These are phyloP conservation scores for Pomacea canaliculata DNA, from an alignment of 2,888 invertebrate genomes.

Conservation along the genomic window DNA sequence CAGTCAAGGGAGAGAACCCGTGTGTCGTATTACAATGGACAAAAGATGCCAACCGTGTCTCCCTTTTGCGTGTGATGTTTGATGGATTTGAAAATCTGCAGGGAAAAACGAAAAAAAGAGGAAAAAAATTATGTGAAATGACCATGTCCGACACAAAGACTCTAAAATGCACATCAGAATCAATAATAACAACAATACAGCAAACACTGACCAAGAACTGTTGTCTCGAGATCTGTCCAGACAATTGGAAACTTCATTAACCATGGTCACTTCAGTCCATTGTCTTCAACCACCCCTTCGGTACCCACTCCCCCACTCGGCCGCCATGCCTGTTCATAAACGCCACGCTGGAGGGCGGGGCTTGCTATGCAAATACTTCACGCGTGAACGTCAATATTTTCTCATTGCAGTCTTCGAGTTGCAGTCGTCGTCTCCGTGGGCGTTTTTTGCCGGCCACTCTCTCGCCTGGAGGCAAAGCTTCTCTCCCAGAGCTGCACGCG, in stretches of 20 bases:
- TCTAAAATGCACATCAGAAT: too few relatives aligned
- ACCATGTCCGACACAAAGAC: too few relatives aligned
- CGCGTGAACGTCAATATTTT: constrained; percentile 11
- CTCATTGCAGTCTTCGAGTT: constrained; percentile 9
- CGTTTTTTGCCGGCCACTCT: background rate
- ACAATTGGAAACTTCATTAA: constrained; percentile 3
- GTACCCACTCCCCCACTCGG: background rate
- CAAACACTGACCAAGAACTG: background rate
- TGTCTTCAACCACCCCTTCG: background rate
- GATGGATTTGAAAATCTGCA: too few relatives aligned
- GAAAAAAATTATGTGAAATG: too few relatives aligned
- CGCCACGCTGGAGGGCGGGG: constrained; percentile 11
- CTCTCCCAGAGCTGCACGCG: background rate
- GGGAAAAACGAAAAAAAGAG: too few relatives aligned
- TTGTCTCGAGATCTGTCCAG: background rate
- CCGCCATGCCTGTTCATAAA: background rate
- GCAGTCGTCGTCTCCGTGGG: background rate
- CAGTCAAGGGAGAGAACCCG: too few relatives aligned
- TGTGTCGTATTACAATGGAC: too few relatives aligned
- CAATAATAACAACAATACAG: too few relatives aligned
- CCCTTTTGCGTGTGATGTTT: too few relatives aligned
- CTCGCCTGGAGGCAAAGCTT: background rate
- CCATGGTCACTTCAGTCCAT: background rate
- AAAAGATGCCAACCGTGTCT: too few relatives aligned
- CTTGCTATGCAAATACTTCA: constrained; percentile 23